Evolutionary conservation across 2,797 vertebrate genomes (phyloP).

Genomic region (Numenius phaeopus): DNA sequence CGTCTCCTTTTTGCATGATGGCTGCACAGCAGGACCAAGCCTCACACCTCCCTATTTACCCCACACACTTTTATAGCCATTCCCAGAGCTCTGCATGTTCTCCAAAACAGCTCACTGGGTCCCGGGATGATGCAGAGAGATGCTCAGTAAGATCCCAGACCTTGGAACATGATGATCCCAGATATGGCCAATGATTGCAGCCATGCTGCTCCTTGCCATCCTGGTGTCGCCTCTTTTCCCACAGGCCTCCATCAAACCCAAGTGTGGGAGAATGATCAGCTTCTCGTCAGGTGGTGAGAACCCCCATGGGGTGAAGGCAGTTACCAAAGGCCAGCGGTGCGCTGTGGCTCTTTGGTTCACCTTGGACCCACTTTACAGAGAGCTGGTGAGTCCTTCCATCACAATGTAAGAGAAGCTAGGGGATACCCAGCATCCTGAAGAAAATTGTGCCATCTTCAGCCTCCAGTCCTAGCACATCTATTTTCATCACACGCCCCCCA

Average conservation of each 20-base stretch:
- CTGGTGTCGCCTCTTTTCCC: not conserved
- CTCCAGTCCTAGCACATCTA: not conserved
- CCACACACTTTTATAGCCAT: not conserved
- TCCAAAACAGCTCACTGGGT: not conserved
- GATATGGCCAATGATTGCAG: not conserved
- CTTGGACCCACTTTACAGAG: constrained; percentile 93
- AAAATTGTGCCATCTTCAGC: not conserved
- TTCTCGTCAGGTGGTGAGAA: constrained; percentile 98
- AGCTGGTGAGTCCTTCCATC: constrained; percentile 85
- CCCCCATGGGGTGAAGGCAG: constrained; percentile 94
- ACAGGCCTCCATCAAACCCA: constrained; percentile 94
- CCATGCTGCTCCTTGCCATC: not conserved
- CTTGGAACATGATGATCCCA: not conserved
- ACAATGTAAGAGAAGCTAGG: accelerated
- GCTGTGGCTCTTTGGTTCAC: constrained; percentile 98
- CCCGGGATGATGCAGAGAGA: accelerated
- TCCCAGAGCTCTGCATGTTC: not conserved
- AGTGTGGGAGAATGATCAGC: constrained; percentile 94
- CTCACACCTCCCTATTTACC: not conserved
- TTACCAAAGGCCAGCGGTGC: constrained; percentile 94
- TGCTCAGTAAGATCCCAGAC: not conserved
- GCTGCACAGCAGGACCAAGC: not conserved
- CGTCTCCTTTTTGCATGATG: not conserved
- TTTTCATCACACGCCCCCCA: accelerated
- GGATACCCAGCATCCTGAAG: not conserved